Percentiles rank a stretch among this genome's conserved stretches.
phyloP scores from a whole-genome alignment of 1,140 invertebrate genomes.

The Lepidurus packardi region DNA sequence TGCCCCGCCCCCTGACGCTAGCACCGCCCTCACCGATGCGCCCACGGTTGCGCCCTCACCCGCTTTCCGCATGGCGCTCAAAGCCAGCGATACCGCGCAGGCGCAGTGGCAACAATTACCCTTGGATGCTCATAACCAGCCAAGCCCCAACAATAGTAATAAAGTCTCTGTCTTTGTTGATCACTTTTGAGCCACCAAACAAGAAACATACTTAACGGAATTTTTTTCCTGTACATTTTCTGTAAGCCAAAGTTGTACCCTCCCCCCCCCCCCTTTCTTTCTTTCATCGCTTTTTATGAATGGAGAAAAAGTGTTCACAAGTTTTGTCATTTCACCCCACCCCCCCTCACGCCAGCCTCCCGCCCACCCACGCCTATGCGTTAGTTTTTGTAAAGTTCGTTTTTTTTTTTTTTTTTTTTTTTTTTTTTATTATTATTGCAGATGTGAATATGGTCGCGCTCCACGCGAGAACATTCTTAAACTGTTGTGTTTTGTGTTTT shows the following conservation, averaged over 20 bases:
- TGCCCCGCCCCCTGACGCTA: conserved; percentile 43
- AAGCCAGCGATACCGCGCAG: conserved; percentile 51
- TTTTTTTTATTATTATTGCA: background rate
- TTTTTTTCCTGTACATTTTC: background rate
- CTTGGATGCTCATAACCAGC: conserved; percentile 48
- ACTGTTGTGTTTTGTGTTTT: background rate
- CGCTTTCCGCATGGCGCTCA: conserved; percentile 67
- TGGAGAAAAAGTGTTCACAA: background rate
- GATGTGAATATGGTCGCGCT: background rate
- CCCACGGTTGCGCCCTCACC: conserved; percentile 70
- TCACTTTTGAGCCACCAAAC: conserved; percentile 63
- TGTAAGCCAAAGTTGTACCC: background rate
- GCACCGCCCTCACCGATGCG: conserved; percentile 50
- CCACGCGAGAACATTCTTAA: no score
- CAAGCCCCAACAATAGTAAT: conserved; percentile 41
- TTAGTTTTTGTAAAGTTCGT: background rate
- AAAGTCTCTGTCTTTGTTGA: conserved; percentile 82
- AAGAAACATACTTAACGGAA: background rate
- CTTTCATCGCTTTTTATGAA: background rate
- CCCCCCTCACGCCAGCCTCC: background rate
- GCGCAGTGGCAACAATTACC: conserved; percentile 44
- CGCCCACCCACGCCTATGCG: background rate
- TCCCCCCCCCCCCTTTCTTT: background rate
- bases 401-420: conserved; percentile 12
- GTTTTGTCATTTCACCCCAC: background rate